Evolutionary conservation across 2,888 invertebrate genomes (phyloP).

Genomic region (Scotopteryx bipunctaria): DNA sequence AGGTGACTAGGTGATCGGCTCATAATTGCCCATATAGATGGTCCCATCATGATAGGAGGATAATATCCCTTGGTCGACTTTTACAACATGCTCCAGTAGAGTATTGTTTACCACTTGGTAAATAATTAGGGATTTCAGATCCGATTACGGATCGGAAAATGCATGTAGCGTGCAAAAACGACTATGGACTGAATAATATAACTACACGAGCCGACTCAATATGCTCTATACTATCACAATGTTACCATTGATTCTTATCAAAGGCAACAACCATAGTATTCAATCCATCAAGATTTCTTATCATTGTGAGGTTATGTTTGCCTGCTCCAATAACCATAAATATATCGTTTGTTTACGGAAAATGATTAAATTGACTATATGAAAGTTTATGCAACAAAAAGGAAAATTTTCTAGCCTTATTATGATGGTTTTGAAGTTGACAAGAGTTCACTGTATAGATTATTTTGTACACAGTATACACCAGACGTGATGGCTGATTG

Average conservation of each 20-base stretch:
- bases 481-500: too few relatives aligned
- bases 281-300: constrained; percentile 22
- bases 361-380: constrained; percentile 19
- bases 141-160: too few relatives aligned
- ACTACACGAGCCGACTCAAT: neutral
- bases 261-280: neutral
- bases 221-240: neutral
- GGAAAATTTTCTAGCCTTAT: constrained; percentile 15
- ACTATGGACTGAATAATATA: too few relatives aligned
- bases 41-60: too few relatives aligned
- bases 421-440: neutral
- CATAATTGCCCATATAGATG: too few relatives aligned
- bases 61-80: too few relatives aligned
- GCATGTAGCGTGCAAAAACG: too few relatives aligned
- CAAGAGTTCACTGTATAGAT: neutral
- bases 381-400: constrained; percentile 24
- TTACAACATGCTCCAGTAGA: too few relatives aligned
- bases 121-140: too few relatives aligned
- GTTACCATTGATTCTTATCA: constrained; percentile 1
- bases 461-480: neutral
- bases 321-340: constrained; percentile 14
- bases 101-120: too few relatives aligned
- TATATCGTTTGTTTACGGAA: constrained; percentile 4
- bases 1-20: too few relatives aligned
- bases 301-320: constrained; percentile 13